Conservation (phyloP, 2,113 vertebrate genomes). For the Leucoraja erinaceus region DNA sequence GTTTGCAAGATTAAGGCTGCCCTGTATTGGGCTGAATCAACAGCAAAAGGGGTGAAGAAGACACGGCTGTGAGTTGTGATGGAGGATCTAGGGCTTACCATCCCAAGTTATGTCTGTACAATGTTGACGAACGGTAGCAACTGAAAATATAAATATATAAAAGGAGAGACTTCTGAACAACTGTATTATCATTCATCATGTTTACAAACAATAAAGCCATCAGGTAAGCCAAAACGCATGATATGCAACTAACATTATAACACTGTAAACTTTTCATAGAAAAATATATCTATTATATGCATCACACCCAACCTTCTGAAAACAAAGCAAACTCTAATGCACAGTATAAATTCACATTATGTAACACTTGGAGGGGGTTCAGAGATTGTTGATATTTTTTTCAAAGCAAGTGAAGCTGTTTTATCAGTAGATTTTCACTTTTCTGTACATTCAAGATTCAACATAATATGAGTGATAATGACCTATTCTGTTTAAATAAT, state of each 20-base stretch:
- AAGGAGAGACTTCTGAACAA: slow-evolving; percentile 8
- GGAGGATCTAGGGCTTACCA: too few relatives aligned
- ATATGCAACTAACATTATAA: slow-evolving; percentile 36
- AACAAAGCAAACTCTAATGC: slow-evolving; percentile 34
- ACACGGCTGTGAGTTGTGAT: neutral
- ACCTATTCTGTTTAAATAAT: slow-evolving; percentile 31
- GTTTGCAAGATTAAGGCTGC: neutral
- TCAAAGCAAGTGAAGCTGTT: neutral
- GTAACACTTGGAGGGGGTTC: neutral
- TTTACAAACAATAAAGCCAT: neutral
- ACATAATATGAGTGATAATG: slow-evolving; percentile 27
- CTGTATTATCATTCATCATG: neutral
- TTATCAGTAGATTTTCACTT: neutral
- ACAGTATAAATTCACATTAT: slow-evolving; percentile 36
- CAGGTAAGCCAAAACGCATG: neutral
- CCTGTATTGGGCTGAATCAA: neutral
- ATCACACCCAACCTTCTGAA: slow-evolving; percentile 37
- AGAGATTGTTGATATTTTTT: slow-evolving; percentile 1
- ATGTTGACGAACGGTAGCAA: neutral
- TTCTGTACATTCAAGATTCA: slow-evolving; percentile 34
- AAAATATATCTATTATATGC: slow-evolving; percentile 38
- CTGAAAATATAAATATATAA: slow-evolving; percentile 14
- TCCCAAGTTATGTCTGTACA: neutral
- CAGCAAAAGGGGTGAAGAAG: neutral
- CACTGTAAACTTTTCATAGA: slow-evolving; percentile 37